Evolutionary conservation across 2,797 vertebrate species (phyloP), one percentile per base, ranked within the genome.

Genomic region (Chromis chromis): DNA sequence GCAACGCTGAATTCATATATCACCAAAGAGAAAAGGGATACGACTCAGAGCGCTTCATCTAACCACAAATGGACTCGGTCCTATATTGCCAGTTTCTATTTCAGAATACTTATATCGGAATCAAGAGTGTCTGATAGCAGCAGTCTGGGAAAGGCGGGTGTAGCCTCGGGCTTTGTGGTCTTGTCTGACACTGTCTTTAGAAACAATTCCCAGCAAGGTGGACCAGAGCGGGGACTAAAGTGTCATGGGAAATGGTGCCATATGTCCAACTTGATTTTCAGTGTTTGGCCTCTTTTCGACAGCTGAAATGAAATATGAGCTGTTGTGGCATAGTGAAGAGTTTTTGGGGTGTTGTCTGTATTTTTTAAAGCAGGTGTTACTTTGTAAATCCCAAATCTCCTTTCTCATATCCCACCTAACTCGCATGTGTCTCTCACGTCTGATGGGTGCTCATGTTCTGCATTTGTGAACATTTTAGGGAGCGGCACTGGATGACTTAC

Each of bases 101-200:
- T 94, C 90, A 42, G 89, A 93, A 88, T 85, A 76, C 89, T 91
- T 82, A 84, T 93, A 93, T 93, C 86, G 92, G 92, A 94, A 94
- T 93, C 87, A 85, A 88, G 92, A 91, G 91, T 94, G 92, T 93
- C 91, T 94, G 90, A 94, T 94, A 91, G 93, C 93, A 90, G 91
- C 84, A 81, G 90, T 90, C 91, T 92, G 90, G 93, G 93, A 93
- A 94, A 91, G 88, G 90, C 86, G 79, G 88, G 89, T 85, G 88
- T 86, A 89, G 86, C 92, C 87, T 84, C 81, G 48, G 91, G 91
- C 84, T 89, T 91, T 92, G 92, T 89, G 92, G 91, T 94, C 91
- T 91, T 90, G 89, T 94, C 91, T 92, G 92, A 93, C 91, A 90
- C 90, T 76, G 90, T 89, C 92, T 94, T 92, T 92, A 89, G 92